Conservation (phyloP, 2,888 invertebrate species). For the Spicauda simplicius region DNA sequence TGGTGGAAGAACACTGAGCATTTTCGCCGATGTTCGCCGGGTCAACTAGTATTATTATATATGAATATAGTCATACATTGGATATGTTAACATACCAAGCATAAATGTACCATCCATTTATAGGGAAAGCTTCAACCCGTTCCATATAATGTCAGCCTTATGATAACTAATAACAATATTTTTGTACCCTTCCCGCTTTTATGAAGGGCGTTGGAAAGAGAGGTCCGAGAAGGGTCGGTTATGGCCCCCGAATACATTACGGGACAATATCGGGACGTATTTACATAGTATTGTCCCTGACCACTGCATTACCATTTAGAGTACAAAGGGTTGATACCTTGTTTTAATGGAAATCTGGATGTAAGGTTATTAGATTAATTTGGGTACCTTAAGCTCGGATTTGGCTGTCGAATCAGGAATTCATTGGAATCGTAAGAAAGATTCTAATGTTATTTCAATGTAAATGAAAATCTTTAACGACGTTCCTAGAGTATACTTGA, state of each 20-base stretch:
- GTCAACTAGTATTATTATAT: too few relatives aligned
- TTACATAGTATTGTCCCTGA: slow-evolving; percentile 73
- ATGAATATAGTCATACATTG: too few relatives aligned
- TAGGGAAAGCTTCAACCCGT: neutral
- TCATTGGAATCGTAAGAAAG: too few relatives aligned
- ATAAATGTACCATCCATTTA: too few relatives aligned
- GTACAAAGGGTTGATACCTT: slow-evolving; percentile 54
- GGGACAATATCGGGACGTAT: slow-evolving; percentile 63
- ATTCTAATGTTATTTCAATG: too few relatives aligned
- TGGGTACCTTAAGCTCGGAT: slow-evolving; percentile 16
- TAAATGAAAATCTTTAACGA: too few relatives aligned
- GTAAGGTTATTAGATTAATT: slow-evolving; percentile 28
- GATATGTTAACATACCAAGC: too few relatives aligned
- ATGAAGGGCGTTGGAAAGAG: slow-evolving; percentile 12
- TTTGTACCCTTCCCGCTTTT: neutral
- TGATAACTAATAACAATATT: slow-evolving; percentile 10
- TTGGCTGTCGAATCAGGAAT: neutral
- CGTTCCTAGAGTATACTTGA: too few relatives aligned
- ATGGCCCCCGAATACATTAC: slow-evolving; percentile 67
- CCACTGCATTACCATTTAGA: slow-evolving; percentile 72
- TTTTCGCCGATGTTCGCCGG: too few relatives aligned
- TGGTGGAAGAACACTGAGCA: too few relatives aligned
- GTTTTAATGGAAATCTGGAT: slow-evolving; percentile 41
- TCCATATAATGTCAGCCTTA: neutral
- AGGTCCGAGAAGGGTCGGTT: slow-evolving; percentile 46